A percentile compares a stretch with the other conserved stretches of the same genome.
These are phyloP conservation scores for Gouania willdenowi DNA, from an alignment of 2,797 vertebrate genomes.

Conservation along the genomic window DNA sequence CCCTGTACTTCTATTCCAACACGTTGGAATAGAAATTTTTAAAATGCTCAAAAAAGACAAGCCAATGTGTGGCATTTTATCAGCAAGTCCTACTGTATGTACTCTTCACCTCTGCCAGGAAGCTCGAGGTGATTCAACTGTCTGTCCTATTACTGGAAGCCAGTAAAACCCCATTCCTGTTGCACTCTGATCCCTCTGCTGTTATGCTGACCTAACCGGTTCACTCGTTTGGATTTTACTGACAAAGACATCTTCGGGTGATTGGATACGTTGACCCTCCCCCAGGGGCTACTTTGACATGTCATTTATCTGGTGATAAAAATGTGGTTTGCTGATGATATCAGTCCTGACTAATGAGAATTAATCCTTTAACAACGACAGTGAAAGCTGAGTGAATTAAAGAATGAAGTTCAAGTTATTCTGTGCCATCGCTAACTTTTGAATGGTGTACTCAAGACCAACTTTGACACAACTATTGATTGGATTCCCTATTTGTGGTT, in stretches of 20 bases:
- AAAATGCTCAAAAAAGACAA: slow-evolving; percentile 7
- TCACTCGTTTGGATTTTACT: slow-evolving; percentile 7
- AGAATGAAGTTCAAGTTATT: too few relatives aligned
- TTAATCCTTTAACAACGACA: not conserved
- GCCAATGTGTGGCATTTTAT: slow-evolving; percentile 23
- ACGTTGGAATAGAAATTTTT: slow-evolving; percentile 28
- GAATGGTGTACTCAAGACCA: too few relatives aligned
- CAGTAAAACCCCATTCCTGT: slow-evolving; percentile 31
- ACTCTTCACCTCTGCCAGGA: slow-evolving; percentile 24
- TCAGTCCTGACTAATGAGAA: not conserved
- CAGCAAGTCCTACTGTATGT: slow-evolving; percentile 35
- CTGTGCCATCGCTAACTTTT: too few relatives aligned
- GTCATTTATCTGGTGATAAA: not conserved
- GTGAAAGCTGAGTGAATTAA: too few relatives aligned
- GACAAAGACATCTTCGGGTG: slow-evolving; percentile 5
- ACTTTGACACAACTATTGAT: too few relatives aligned
- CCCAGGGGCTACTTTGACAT: too few relatives aligned
- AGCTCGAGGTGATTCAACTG: slow-evolving; percentile 23
- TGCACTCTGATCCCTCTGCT: slow-evolving; percentile 15
- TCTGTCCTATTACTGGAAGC: slow-evolving; percentile 30
- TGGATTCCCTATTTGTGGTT: too few relatives aligned
- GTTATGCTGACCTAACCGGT: slow-evolving; percentile 14
- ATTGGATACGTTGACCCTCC: slow-evolving; percentile 7
- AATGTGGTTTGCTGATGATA: not conserved
- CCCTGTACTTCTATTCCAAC: not conserved